Evolutionary conservation across 2,888 invertebrate genomes (phyloP), one percentile per base, ranked within the genome.

Genomic region (Orchesellides sinensis): DNA sequence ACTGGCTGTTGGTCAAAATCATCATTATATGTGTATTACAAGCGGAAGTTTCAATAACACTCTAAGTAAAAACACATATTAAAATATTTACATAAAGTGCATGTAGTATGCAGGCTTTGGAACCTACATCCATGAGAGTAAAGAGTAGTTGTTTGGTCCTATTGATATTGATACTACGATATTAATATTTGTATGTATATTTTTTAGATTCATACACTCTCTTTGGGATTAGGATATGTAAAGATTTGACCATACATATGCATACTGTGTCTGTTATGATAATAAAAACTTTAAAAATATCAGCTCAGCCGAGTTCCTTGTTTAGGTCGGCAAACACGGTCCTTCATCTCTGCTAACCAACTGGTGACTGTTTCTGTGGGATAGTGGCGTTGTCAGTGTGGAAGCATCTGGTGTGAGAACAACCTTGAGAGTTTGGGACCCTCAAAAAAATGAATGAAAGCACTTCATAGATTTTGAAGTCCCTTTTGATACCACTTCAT

Each of bases 391-490:
- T 69, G 69, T 69, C 61, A 69, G 69, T 40, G 19, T 69, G 61
- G 61, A 32, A 47, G 35, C 69, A 69, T 69, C 69, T 69, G 61
- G 61, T 69, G 78, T 61, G 78, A 59, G 78, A 78, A 78, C 78
- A 78, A 69, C 78, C 78, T 78, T 78, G 78, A 10, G 10, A n/a
- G n/a, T n/a, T n/a, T 32, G 32, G 61, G 49, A 61, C 69, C 78
- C 78, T 78, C 61, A 40, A 75, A 68, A 78, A 69, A 78, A 78
- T 78, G 78, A 78, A 78, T 69, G 78, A 78, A 68, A 78, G 52
- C 35, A 49, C 61, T 78, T 78, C 69, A 78, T 78, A 69, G 47
- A 69, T 61, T 78, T 69, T 69, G 45, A 61, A 78, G 69, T 69
- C 69, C 78, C 45, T 23, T 32, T 74, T 47, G 17, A 19, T 49